Evolutionary conservation across 1,140 invertebrate genomes (phyloP), one percentile per base, ranked within the genome.

Genomic region (Zophobas morio): DNA sequence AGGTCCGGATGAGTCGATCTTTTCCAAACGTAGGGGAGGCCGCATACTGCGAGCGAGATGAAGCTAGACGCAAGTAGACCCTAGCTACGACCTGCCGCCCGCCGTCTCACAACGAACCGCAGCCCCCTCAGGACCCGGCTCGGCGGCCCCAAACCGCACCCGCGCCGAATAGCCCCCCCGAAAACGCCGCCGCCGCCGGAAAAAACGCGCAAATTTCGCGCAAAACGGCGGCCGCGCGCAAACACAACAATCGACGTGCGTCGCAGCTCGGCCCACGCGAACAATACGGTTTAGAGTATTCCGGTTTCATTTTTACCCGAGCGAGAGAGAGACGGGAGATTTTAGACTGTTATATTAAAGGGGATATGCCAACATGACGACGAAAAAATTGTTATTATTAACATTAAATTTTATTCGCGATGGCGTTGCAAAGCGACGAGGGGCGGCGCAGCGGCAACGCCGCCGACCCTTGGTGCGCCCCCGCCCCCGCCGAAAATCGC

Each of bases 1-100:
- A 84, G 83, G 83, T 84, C 83, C 82, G 83, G 83, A 80, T 81
- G 77, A 79, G 81, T 83, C 82, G 77, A 84, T 81, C 77, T 81
- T 81, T 74, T 78, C 75, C 75, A 78, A 74, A 66, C 70, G 66
- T n/a, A 79, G 79, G 81, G 81, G 79, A 79, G 83, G 79, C 77
- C 78, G 81, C 80, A 75, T 76, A 77, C 63, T 46, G 6, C 34
- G 40, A 42, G 51, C 49, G 75, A 73, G 53, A 76, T 75, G 60
- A 66, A 72, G 56, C 47, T 77, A 60, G 77, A 75, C 75, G 70
- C 54, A 71, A 78, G 73, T 71, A 39, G 74, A 20, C 54, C 46
- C 74, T 70, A 80, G 74, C 79, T 78, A 75, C 60, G 81, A 78
- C 79, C 57, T 76, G 60, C 78, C 74, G 40, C 5, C 40, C 1